Evolutionary conservation across 2,888 invertebrate genomes (phyloP).

Genomic region (Hemaris fuciformis): DNA sequence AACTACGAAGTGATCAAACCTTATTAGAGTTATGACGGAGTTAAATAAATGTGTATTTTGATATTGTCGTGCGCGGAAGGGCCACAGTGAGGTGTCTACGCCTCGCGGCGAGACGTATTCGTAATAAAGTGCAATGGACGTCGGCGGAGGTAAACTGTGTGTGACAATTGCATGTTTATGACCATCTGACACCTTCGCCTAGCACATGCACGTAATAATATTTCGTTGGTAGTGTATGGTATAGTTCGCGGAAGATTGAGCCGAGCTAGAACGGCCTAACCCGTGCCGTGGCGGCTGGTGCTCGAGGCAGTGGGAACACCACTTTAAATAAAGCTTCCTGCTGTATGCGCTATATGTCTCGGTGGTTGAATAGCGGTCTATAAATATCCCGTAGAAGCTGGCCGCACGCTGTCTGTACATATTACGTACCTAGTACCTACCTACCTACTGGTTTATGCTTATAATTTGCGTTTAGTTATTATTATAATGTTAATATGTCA

Average conservation of each 20-base stretch:
- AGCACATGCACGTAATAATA: constrained; percentile 55
- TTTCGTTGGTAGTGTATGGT: constrained; percentile 22
- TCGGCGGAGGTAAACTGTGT: constrained; percentile 74
- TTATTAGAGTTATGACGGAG: constrained; percentile 60
- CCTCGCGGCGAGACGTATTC: constrained; percentile 40
- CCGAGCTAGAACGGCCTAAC: too few species aligned
- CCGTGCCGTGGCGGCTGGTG: not conserved
- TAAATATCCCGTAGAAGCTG: constrained; percentile 58
- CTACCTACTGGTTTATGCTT: constrained; percentile 24
- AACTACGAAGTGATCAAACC: constrained; percentile 57
- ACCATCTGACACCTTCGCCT: constrained; percentile 54
- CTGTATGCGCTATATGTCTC: constrained; percentile 44
- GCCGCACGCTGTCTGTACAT: constrained; percentile 26
- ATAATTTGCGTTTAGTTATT: constrained; percentile 21
- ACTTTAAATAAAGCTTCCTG: constrained; percentile 26
- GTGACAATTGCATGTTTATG: constrained; percentile 64
- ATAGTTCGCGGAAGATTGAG: not conserved
- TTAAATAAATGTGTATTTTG: constrained; percentile 66
- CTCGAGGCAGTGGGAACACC: not conserved
- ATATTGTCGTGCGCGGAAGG: constrained; percentile 61
- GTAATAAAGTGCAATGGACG: constrained; percentile 69
- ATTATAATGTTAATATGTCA: constrained; percentile 12
- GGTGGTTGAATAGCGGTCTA: constrained; percentile 61
- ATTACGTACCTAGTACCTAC: constrained; percentile 14
- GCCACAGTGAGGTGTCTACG: constrained; percentile 64